Evolutionary conservation across 2,888 invertebrate genomes (phyloP).

Genomic region (Athalia circularis): DNA sequence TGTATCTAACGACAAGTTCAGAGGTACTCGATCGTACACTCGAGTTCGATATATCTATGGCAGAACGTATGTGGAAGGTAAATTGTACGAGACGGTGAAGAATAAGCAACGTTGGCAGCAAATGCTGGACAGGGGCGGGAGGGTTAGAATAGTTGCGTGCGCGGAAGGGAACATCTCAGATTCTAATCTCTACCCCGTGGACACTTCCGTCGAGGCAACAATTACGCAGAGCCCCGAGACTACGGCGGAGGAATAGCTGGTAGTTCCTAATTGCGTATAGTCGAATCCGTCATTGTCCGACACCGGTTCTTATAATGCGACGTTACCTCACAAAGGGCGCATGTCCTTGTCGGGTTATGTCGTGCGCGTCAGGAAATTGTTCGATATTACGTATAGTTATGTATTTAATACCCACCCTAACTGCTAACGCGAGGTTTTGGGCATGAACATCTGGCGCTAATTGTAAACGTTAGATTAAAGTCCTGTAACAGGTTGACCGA

Average conservation of each 20-base stretch:
- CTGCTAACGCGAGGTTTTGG: constrained; percentile 40
- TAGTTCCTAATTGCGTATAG: not conserved
- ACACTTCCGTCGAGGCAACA: constrained; percentile 70
- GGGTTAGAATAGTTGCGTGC: constrained; percentile 60
- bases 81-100: too few species aligned
- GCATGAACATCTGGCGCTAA: constrained; percentile 66
- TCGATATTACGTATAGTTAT: constrained; percentile 38
- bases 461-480: constrained; percentile 65
- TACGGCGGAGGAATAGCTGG: not conserved
- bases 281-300: constrained; percentile 27
- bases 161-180: constrained; percentile 69
- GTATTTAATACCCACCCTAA: constrained; percentile 28
- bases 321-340: constrained; percentile 40
- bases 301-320: constrained; percentile 42
- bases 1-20: too few species aligned
- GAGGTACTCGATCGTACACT: too few species aligned
- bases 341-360: constrained; percentile 49
- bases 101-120: not conserved
- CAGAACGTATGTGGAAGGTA: too few species aligned
- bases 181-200: constrained; percentile 64
- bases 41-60: too few species aligned
- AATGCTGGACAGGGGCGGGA: constrained; percentile 24
- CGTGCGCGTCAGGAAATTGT: constrained; percentile 47
- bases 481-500: constrained; percentile 66
- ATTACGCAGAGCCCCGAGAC: constrained; percentile 56